These are phyloP conservation scores for Galaxias olidus DNA, from an alignment of 2,797 vertebrate species.

Conservation along the genomic window DNA sequence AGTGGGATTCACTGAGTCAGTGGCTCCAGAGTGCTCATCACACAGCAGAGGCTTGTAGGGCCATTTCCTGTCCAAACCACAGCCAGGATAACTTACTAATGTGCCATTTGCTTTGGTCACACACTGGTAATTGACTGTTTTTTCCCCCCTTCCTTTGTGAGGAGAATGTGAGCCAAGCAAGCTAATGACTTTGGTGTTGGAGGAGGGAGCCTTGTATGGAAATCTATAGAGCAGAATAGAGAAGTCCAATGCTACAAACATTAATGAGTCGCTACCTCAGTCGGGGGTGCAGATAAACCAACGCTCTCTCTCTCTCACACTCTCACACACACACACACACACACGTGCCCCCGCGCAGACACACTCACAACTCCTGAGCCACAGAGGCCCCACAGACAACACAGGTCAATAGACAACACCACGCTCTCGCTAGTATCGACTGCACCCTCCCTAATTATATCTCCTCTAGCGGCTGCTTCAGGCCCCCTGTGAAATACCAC, in stretches of 20 bases:
- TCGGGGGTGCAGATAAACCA: not conserved
- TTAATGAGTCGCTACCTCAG: not conserved
- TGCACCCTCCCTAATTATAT: slow-evolving; percentile 72
- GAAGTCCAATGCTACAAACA: too few species aligned
- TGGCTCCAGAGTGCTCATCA: slow-evolving; percentile 69
- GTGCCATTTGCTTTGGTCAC: slow-evolving; percentile 77
- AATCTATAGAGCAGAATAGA: too few species aligned
- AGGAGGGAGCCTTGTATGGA: not conserved
- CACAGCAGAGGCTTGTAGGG: slow-evolving; percentile 61
- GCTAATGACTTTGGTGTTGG: slow-evolving; percentile 62
- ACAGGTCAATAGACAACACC: slow-evolving; percentile 51
- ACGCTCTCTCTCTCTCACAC: not conserved
- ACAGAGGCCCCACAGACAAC: slow-evolving; percentile 29
- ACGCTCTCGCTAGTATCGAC: slow-evolving; percentile 64
- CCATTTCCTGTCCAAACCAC: slow-evolving; percentile 74
- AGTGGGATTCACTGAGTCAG: slow-evolving; percentile 60
- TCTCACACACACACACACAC: not conserved
- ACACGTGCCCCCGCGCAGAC: not conserved
- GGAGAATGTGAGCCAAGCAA: slow-evolving; percentile 60
- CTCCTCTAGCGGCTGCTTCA: slow-evolving; percentile 58
- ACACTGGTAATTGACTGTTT: slow-evolving; percentile 70
- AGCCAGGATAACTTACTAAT: slow-evolving; percentile 73
- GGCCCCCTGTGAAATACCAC: slow-evolving; percentile 76
- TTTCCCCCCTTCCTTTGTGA: slow-evolving; percentile 56
- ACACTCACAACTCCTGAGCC: not conserved